A percentile compares a stretch with the other conserved stretches of the same genome.
Evolutionary conservation across 2,113 vertebrate genomes (phyloP).

Genomic region (Boleophthalmus pectinirostris): DNA sequence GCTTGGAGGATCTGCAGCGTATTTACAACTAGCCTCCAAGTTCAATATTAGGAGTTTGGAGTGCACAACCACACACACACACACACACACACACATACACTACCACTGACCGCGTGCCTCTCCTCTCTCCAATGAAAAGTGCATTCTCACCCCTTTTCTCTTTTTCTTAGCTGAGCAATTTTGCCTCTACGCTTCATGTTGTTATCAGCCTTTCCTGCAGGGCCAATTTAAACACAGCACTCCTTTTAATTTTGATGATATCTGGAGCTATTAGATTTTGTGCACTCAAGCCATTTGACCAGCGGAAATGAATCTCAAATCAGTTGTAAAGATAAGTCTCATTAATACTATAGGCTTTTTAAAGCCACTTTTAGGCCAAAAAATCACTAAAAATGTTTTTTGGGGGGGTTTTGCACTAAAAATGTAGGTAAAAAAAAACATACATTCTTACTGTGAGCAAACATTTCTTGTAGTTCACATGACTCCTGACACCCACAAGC

Average conservation of each 20-base stretch:
- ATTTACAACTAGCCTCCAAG: slow-evolving; percentile 56
- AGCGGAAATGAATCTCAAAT: slow-evolving; percentile 14
- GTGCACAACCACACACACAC: slow-evolving; percentile 32
- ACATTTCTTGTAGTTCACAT: too few species aligned
- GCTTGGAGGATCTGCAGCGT: slow-evolving; percentile 49
- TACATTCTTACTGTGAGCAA: too few species aligned
- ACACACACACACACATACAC: slow-evolving; percentile 25
- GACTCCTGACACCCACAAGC: too few species aligned
- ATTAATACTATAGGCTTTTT: not conserved
- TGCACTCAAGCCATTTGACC: slow-evolving; percentile 25
- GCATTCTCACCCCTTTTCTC: slow-evolving; percentile 13
- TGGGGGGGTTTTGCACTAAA: too few species aligned
- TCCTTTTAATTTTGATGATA: slow-evolving; percentile 57
- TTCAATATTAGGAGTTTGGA: slow-evolving; percentile 65
- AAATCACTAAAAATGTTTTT: too few species aligned
- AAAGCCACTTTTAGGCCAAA: not conserved
- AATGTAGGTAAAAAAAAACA: too few species aligned
- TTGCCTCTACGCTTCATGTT: slow-evolving; percentile 9
- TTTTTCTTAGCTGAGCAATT: slow-evolving; percentile 29
- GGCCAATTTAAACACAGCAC: slow-evolving; percentile 43
- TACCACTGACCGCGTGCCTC: slow-evolving; percentile 25
- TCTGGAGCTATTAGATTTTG: slow-evolving; percentile 51
- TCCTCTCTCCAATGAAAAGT: slow-evolving; percentile 22
- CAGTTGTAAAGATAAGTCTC: slow-evolving; percentile 10
- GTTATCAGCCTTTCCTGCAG: slow-evolving; percentile 46